phyloP scores from a whole-genome alignment of 2,797 vertebrate genomes.

The Gymnothorax javanicus region DNA sequence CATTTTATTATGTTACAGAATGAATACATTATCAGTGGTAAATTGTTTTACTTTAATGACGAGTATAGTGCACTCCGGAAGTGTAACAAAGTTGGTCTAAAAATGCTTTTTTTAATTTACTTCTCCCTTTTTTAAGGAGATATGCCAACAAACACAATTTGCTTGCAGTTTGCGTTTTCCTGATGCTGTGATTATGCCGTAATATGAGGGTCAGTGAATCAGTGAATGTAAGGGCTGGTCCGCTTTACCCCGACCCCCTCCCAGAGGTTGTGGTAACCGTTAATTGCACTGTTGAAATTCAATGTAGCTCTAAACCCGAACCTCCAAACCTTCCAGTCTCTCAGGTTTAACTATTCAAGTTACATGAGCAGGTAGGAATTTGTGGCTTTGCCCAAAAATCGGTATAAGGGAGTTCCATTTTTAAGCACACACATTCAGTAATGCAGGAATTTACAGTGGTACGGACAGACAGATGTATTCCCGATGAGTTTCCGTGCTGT shows the following conservation, averaged over 20 bases:
- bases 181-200: neutral
- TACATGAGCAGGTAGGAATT: neutral
- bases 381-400: neutral
- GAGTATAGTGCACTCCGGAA: conserved; percentile 66
- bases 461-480: neutral
- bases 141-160: neutral
- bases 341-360: neutral
- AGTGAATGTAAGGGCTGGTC: neutral
- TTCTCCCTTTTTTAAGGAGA: conserved; percentile 8
- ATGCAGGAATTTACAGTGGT: neutral
- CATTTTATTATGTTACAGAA: conserved; percentile 10
- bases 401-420: neutral
- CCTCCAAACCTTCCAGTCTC: neutral
- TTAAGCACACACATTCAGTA: neutral
- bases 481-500: neutral
- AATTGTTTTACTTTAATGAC: conserved; percentile 48
- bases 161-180: neutral
- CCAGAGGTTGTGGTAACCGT: neutral
- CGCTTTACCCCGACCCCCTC: neutral
- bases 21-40: neutral
- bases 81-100: conserved; percentile 46
- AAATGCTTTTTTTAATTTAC: neutral
- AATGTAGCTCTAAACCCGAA: neutral
- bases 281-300: neutral
- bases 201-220: neutral